phyloP scores from a whole-genome alignment of 2,797 vertebrate species.

The Neosalanx taihuensis region DNA sequence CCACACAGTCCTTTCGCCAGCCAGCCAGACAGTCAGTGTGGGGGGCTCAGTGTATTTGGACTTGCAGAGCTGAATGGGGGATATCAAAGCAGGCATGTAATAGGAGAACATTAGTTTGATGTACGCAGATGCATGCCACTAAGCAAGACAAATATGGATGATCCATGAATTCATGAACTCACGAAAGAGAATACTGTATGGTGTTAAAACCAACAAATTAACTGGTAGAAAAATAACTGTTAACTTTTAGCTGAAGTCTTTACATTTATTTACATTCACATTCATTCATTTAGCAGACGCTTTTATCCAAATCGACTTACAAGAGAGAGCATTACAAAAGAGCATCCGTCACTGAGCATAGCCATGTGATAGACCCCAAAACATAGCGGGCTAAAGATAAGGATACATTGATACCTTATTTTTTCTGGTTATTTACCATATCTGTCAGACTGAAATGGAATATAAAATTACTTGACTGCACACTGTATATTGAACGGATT shows the following conservation, averaged over 20 bases:
- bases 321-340: no score
- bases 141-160: slow-evolving; percentile 61
- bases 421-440: no score
- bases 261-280: no score
- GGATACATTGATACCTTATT: no score
- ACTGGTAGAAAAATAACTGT: background rate
- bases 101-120: slow-evolving; percentile 70
- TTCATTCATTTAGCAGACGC: no score
- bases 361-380: no score
- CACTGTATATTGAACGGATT: no score
- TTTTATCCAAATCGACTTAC: no score
- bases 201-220: slow-evolving; percentile 30
- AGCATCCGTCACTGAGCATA: no score
- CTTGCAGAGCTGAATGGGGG: slow-evolving; percentile 62
- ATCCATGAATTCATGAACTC: slow-evolving; percentile 70
- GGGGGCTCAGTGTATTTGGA: slow-evolving; percentile 69
- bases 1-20: background rate
- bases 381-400: no score
- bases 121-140: slow-evolving; percentile 61
- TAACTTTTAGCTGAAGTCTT: background rate
- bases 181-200: slow-evolving; percentile 32
- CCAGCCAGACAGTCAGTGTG: slow-evolving; percentile 37
- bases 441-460: no score
- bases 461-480: no score
- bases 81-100: slow-evolving; percentile 73